These are phyloP conservation scores for Drosophila leontia DNA, from an alignment of 1,140 invertebrate species.

Conservation along the genomic window DNA sequence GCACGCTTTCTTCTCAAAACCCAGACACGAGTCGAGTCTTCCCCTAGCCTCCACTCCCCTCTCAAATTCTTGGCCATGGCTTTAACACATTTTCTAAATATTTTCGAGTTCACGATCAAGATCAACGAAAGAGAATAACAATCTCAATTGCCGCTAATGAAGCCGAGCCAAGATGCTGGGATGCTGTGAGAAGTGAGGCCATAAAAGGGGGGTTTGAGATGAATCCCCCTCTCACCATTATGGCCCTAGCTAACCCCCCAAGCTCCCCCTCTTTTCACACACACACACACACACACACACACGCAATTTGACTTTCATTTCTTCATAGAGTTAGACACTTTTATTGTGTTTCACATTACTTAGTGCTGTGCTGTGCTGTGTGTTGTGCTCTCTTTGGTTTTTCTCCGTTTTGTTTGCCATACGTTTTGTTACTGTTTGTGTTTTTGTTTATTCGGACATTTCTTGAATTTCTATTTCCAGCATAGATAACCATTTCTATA, in stretches of 20 bases:
- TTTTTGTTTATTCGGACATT: constrained; percentile 75
- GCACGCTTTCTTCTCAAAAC: constrained; percentile 76
- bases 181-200: constrained; percentile 49
- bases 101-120: constrained; percentile 76
- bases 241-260: neutral
- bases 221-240: neutral
- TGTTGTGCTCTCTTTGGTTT: constrained; percentile 35
- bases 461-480: constrained; percentile 75
- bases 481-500: constrained; percentile 71
- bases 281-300: constrained; percentile 11
- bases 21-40: constrained; percentile 51
- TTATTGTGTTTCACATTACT: constrained; percentile 78
- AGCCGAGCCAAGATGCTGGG: constrained; percentile 61
- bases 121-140: constrained; percentile 45
- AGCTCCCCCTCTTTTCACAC: neutral
- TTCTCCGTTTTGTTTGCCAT: constrained; percentile 47
- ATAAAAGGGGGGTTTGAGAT: constrained; percentile 3
- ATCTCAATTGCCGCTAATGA: constrained; percentile 74
- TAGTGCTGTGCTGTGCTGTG: neutral
- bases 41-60: neutral
- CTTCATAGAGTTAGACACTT: constrained; percentile 78
- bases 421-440: constrained; percentile 56
- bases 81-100: constrained; percentile 75
- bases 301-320: constrained; percentile 81
- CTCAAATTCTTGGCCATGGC: constrained; percentile 46